Percentiles rank a stretch among this genome's conserved stretches.
Conservation (phyloP, 2,113 vertebrate genomes). For the Empidonax traillii region DNA sequence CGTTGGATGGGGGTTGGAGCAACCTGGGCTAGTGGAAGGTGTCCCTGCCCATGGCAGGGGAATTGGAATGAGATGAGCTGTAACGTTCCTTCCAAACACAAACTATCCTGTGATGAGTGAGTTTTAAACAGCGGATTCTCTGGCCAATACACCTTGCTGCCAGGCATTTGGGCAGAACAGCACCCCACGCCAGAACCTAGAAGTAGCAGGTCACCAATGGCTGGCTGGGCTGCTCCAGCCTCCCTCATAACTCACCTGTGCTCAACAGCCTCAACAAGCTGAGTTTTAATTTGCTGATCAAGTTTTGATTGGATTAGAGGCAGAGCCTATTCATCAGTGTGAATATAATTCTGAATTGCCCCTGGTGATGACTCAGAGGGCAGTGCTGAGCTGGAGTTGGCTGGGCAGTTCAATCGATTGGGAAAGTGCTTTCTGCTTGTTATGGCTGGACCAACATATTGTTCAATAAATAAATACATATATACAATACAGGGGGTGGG, state of each 20-base stretch:
- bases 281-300: conserved; percentile 53
- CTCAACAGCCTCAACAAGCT: background rate
- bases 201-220: rapidly evolving
- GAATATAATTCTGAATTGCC: conserved; percentile 23
- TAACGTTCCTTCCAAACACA: background rate
- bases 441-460: background rate
- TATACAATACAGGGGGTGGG: background rate
- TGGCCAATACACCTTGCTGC: background rate
- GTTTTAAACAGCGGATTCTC: background rate
- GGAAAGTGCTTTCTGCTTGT: conserved; percentile 40
- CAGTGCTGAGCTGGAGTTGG: background rate
- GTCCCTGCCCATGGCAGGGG: background rate
- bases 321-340: background rate
- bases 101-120: background rate
- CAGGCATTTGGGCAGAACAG: background rate
- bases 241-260: background rate
- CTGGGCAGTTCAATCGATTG: background rate
- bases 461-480: conserved; percentile 14
- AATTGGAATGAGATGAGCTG: background rate
- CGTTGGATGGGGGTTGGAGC: background rate
- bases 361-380: conserved; percentile 34
- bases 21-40: background rate
- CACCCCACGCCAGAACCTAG: rapidly evolving
- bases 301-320: conserved; percentile 44
- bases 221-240: background rate